These are phyloP conservation scores for Steinernema scapterisci DNA, from an alignment of 2,888 invertebrate genomes.

Conservation along the genomic window DNA sequence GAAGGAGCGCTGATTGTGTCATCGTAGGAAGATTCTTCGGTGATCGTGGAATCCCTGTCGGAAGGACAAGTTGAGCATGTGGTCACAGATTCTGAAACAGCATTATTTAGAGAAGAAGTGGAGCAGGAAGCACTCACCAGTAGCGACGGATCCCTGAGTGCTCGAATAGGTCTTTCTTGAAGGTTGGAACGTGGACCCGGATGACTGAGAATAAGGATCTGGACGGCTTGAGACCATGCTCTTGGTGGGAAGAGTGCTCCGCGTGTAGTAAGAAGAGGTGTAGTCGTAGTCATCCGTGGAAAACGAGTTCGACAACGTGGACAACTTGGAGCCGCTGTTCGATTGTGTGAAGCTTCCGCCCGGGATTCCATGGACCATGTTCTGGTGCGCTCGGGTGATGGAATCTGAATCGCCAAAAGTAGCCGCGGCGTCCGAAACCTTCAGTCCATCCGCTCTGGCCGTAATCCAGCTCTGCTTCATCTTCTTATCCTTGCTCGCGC, in stretches of 20 bases:
- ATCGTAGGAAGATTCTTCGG: slow-evolving; percentile 37
- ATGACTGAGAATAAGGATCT: neutral
- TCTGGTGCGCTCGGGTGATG: slow-evolving; percentile 18
- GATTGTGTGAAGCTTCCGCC: slow-evolving; percentile 5
- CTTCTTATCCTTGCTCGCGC: slow-evolving; percentile 31
- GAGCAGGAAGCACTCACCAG: neutral
- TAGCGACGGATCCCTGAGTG: neutral
- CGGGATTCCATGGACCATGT: slow-evolving; percentile 10
- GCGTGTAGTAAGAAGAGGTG: slow-evolving; percentile 13
- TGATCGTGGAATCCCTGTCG: slow-evolving; percentile 38
- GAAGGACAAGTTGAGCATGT: slow-evolving; percentile 34
- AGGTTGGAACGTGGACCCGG: neutral
- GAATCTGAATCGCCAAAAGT: slow-evolving; percentile 19
- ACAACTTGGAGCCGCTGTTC: neutral
- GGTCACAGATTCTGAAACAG: neutral
- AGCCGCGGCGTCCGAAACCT: slow-evolving; percentile 4
- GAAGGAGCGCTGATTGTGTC: slow-evolving; percentile 16
- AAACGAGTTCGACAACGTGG: slow-evolving; percentile 15
- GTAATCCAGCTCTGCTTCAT: slow-evolving; percentile 22
- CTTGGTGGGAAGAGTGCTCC: slow-evolving; percentile 16
- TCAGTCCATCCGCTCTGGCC: neutral
- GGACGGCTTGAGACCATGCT: neutral
- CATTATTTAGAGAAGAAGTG: neutral
- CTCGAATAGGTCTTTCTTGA: neutral
- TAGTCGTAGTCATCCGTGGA: slow-evolving; percentile 21